These are phyloP conservation scores for Dermochelys coriacea DNA, from an alignment of 2,797 vertebrate species.

Conservation along the genomic window DNA sequence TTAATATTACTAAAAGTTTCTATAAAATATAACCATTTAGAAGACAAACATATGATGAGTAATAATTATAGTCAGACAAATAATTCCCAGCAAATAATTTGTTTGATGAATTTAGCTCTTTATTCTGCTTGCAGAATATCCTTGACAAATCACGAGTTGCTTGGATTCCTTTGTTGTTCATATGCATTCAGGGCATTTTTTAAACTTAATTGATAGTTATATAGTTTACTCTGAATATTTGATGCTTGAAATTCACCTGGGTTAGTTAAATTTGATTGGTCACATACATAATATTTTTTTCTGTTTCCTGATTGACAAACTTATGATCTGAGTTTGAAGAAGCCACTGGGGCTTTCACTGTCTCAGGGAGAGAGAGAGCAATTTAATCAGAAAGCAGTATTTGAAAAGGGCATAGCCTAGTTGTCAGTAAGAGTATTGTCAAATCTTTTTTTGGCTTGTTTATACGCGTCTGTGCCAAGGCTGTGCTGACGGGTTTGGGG, in stretches of 20 bases:
- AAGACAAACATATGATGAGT: background rate
- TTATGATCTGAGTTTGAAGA: background rate
- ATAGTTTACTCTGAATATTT: background rate
- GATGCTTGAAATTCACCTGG: background rate
- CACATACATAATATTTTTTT: background rate
- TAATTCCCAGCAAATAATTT: background rate
- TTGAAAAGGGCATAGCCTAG: background rate
- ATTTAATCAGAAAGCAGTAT: background rate
- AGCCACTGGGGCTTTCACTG: background rate
- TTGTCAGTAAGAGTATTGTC: background rate
- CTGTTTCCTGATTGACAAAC: background rate
- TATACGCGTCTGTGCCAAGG: background rate
- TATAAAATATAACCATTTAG: background rate
- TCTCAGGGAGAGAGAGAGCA: background rate
- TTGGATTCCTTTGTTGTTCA: background rate
- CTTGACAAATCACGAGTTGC: background rate
- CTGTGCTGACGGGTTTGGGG: background rate
- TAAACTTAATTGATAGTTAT: background rate
- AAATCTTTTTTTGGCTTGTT: background rate
- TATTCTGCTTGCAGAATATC: background rate
- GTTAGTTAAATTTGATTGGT: background rate
- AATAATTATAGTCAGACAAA: background rate
- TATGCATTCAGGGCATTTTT: background rate
- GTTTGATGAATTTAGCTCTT: background rate
- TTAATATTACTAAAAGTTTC: background rate